A percentile compares a stretch with the other conserved stretches of the same genome.
These are phyloP conservation scores for Molossus alvarezi DNA, from an alignment of 2,797 vertebrate genomes.

Conservation along the genomic window DNA sequence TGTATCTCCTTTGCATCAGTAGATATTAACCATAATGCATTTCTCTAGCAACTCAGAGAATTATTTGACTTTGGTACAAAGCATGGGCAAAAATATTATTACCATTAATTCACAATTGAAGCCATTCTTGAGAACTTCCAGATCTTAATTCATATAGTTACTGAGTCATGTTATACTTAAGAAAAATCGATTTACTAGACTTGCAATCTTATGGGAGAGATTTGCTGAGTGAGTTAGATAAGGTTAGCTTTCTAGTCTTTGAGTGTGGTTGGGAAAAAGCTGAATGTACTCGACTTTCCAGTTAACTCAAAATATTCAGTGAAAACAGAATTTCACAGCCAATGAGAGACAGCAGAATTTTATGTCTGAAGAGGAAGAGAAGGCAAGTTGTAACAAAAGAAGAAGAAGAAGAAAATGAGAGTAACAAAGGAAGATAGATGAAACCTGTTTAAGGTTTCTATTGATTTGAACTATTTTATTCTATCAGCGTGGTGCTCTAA, in stretches of 20 bases:
- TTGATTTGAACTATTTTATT: slow-evolving; percentile 85
- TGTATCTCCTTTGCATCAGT: neutral
- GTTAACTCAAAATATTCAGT: neutral
- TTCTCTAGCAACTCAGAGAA: neutral
- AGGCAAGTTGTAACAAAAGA: slow-evolving; percentile 46
- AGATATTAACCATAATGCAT: neutral
- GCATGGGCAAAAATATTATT: neutral
- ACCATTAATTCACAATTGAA: slow-evolving; percentile 1
- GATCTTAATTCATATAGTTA: neutral
- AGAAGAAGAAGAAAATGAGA: neutral
- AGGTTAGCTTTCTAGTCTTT: neutral
- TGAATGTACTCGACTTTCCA: neutral
- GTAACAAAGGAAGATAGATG: slow-evolving; percentile 77
- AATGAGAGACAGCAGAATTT: neutral
- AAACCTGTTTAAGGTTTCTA: slow-evolving; percentile 79
- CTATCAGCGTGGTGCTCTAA: slow-evolving; percentile 82
- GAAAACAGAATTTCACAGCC: slow-evolving; percentile 16
- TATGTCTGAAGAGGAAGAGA: slow-evolving; percentile 48
- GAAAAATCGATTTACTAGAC: slow-evolving; percentile 20
- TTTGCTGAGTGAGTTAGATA: neutral
- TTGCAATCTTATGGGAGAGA: neutral
- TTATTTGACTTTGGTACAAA: neutral
- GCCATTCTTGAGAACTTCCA: neutral
- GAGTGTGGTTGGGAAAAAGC: neutral
- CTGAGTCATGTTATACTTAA: neutral